Base-by-base conservation (phyloP, 2,888 invertebrate genomes). In the Rhamphomyia laevipes region DNA sequence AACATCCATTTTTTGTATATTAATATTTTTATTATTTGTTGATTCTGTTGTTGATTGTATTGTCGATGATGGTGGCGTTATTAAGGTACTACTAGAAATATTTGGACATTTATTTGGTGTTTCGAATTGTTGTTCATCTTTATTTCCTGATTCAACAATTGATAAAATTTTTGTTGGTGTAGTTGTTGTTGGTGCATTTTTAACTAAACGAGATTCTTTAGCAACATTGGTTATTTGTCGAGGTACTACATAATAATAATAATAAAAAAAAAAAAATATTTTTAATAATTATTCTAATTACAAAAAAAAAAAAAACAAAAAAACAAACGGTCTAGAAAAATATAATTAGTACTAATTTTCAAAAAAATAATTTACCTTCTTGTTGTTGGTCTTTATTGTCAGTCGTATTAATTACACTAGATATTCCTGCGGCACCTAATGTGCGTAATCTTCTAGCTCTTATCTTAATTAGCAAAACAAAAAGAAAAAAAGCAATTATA, bases 401-500 rank as follows among this genome's bases (percentile, higher is more conserved):
- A 27, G 27, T 18, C 30, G 41, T 41, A 27, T 33, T 23, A 37
- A 31, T 47, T 15, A 9, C 23, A 27, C 9, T 27, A 4, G 23
- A 7, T 27, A 27, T 27, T 9, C 23, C 23, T 53, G 62, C 66
- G 3, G 65, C 64, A 27, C 42, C 42, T 53, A 67, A 60, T 27
- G 63, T 65, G 13, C 67, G 65, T 44, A 67, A 55, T 47, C 67
- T 63, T 43, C 67, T 62, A 3, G 63, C 66, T 15, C 67, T 62
- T 43, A 67, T 67, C 67, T 69, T 51, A 13, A 42, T 23, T 35
- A n/a, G 33, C 7, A 30, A 30, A 6, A 30, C 11, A 6, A 30
- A 35, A n/a, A n/a, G 13, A 35, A 35, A 13, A 13, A 5, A 30
- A 30, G 11, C 6, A 9, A 33, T 13, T 33, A 33, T 3, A 33